A percentile compares a stretch with the other conserved stretches of the same genome.
Conservation (phyloP, 2,888 invertebrate genomes). For the Stenchaetothrips biformis region DNA sequence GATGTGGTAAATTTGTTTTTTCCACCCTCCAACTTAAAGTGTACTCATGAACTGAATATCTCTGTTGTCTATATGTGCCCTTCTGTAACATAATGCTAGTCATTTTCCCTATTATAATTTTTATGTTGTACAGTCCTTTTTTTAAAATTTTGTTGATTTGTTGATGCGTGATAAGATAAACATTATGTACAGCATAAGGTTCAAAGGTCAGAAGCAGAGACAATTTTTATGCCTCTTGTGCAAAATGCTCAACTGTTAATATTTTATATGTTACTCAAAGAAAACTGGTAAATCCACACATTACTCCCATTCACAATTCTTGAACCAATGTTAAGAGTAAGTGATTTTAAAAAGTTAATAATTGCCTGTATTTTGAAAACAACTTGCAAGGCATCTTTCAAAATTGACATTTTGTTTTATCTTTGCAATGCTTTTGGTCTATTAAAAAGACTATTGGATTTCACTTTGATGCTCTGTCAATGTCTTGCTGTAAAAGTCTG, state of each 20-base stretch:
- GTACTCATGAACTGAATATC: neutral
- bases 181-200: neutral
- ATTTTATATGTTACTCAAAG: neutral
- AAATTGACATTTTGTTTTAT: no score
- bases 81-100: conserved; percentile 23
- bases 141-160: neutral
- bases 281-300: no score
- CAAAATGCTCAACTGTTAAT: neutral
- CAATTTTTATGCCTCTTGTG: neutral
- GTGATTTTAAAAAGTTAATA: no score
- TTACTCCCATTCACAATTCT: no score
- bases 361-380: no score
- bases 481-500: no score
- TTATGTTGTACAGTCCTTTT: conserved; percentile 14
- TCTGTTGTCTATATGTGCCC: neutral
- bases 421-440: no score
- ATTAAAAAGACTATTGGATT: no score
- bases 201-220: neutral
- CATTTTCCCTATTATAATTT: conserved; percentile 18
- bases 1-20: neutral
- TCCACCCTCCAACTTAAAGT: neutral
- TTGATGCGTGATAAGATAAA: conserved; percentile 15
- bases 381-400: no score
- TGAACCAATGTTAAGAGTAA: no score
- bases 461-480: no score